Conservation (phyloP, 2,888 invertebrate species). For the Clitarchus hookeri region DNA sequence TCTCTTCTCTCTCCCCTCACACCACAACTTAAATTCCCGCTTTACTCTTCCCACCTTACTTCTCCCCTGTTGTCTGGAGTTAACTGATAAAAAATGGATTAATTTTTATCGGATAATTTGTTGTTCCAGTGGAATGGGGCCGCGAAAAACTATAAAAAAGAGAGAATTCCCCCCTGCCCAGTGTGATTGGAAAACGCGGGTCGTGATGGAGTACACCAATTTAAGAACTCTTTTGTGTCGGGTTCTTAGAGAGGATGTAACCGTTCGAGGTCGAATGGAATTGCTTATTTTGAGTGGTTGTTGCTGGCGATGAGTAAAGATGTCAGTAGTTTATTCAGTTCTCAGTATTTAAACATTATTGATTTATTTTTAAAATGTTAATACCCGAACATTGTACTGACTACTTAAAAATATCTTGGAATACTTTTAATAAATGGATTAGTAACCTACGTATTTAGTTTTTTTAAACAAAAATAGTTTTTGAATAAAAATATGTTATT, state of each 20-base stretch:
- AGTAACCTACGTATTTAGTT: too few species aligned
- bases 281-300: neutral
- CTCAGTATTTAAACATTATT: too few species aligned
- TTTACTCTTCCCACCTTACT: neutral
- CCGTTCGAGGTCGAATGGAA: neutral
- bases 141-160: neutral
- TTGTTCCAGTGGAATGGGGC: neutral
- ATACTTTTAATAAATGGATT: too few species aligned
- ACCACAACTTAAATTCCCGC: too few species aligned
- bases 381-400: too few species aligned
- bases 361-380: too few species aligned
- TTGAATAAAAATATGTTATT: too few species aligned
- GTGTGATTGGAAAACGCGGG: neutral
- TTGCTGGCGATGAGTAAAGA: neutral
- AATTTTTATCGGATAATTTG: neutral
- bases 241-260: neutral
- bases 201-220: neutral
- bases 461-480: too few species aligned
- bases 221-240: neutral
- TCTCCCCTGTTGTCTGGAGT: neutral
- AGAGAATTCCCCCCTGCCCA: neutral
- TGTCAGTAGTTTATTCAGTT: neutral
- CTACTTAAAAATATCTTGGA: too few species aligned
- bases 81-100: slow-evolving; percentile 6
- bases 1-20: neutral